Evolutionary conservation across 2,797 vertebrate genomes (phyloP), one percentile per base, ranked within the genome.

Genomic region (Apodemus agrarius): DNA sequence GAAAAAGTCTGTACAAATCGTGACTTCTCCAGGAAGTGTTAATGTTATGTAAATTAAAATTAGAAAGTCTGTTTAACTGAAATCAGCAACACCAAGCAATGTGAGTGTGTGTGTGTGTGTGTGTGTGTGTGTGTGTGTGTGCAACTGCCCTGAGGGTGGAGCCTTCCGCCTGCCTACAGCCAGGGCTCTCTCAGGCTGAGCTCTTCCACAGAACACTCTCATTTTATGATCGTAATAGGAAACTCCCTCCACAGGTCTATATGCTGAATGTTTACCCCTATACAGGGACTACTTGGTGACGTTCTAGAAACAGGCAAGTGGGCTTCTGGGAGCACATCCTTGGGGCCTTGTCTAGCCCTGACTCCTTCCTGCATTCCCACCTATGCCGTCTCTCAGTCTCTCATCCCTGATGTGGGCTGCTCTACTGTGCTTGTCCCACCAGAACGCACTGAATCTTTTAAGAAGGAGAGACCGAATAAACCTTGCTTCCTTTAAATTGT

Each of bases 1-100:
- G 76, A 93, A 90, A 86, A 94, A 63, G 81, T 93, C 90, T 97
- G 90, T 52, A 88, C 86, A 46, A 97, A 96, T 75, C 94, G 82
- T 95, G 82, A 84, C 88, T 97, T 97, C 89, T 80, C 82, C n/a
- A 82, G 86, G 57, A 97, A 65, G 93, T 96, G 89, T 54, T 97
- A 97, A 98, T 97, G 96, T 80, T 84, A 97, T 96, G 93, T 87
- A 97, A 97, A 96, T 89, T 96, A 96, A 95, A 94, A 89, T 86
- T 11, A 82, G 83, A 96, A 94, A 89, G 90, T 90, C 91, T 95
- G 57, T 26, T 94, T 93, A 93, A 61, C 75, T 94, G 94, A 96
- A 97, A 91, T 94, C 96, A 92, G 81, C 81, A 95, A 92, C 78
- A 72, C 78, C 34, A 78, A 91, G 91, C 92, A 76, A 9, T 52